Evolutionary conservation across 1,140 invertebrate species (phyloP), one percentile per base, ranked within the genome.

Genomic region (Cheumatopsyche charites): DNA sequence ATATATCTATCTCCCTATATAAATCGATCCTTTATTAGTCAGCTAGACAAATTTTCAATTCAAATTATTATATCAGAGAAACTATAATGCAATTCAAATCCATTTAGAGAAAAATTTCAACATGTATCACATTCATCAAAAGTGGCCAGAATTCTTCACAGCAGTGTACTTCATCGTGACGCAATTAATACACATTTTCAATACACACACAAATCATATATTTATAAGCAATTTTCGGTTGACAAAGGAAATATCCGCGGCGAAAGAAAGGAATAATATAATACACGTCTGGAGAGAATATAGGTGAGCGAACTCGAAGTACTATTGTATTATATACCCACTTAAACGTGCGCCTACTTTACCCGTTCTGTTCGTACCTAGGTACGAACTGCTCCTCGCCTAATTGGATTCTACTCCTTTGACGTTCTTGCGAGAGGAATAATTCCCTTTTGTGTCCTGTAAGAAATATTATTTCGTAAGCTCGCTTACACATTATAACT

Each of bases 371-470:
- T 9, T 36, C 29, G 15, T 47, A 47, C 43, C 11, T 58, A 58
- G 23, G 21, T 58, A 58, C 23, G 29, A 25, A 23, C 23, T 23
- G 55, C 55, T 26, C 21, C 43, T 26, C 62, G 42, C 69, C 69
- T 71, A 71, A 71, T 71, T 71, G 69, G 69, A 71, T 71, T 62
- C 69, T 52, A 71, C 58, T 71, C 42, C 69, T 71, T 71, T 71
- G 69, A 63, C 69, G 36, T 62, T 65, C 69, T 71, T 63, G 49
- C 55, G 19, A 62, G 21, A 49, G 41, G 62, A 71, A 71, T 71
- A 71, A 71, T 71, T 71, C 47, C 61, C 69, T 71, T 71, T 71
- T 71, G 69, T 71, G 62, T 71, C 69, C 62, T 42, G 29, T 58
- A 55, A 68, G 67, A 47, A 26, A 36, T 58, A 58, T 55, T 68